phyloP scores from a whole-genome alignment of 2,888 invertebrate species.

The Endotricha flammealis region DNA sequence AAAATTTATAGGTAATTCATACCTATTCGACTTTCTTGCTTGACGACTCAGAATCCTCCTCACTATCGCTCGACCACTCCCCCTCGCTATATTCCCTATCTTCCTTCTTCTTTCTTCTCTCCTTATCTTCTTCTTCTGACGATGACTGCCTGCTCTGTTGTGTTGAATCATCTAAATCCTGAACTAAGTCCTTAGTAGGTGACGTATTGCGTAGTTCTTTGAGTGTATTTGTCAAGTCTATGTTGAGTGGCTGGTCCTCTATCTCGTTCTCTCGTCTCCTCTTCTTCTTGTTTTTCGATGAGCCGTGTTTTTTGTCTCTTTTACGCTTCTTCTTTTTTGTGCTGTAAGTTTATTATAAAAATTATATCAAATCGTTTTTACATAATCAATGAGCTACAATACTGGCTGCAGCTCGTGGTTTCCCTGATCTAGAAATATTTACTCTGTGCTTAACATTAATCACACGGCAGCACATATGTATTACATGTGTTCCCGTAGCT shows the following conservation, averaged over 20 bases:
- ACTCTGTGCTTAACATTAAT: too few relatives aligned
- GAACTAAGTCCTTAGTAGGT: conserved; percentile 50
- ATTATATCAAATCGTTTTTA: too few relatives aligned
- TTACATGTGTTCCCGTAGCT: too few relatives aligned
- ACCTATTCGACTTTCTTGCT: conserved; percentile 25
- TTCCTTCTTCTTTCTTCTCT: conserved; percentile 33
- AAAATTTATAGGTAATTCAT: background rate
- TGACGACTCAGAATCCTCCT: conserved; percentile 43
- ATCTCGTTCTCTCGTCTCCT: conserved; percentile 30
- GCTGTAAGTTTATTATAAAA: conserved; percentile 27
- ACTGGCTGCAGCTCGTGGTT: too few relatives aligned
- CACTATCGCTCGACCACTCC: conserved; percentile 69
- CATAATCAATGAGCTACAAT: too few relatives aligned
- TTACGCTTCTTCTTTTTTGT: conserved; percentile 57
- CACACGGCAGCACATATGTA: too few relatives aligned
- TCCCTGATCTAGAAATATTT: too few relatives aligned
- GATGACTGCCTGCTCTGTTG: conserved; percentile 28
- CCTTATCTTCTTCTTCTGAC: conserved; percentile 22
- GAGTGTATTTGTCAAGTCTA: conserved; percentile 54
- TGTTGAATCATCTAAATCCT: conserved; percentile 27
- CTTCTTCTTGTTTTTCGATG: conserved; percentile 46
- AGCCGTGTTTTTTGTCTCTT: conserved; percentile 54
- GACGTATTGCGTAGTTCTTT: conserved; percentile 55
- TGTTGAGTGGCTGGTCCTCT: conserved; percentile 39
- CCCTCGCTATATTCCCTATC: conserved; percentile 64